phyloP scores from a whole-genome alignment of 1,140 invertebrate genomes.

The Plutomurus gul region DNA sequence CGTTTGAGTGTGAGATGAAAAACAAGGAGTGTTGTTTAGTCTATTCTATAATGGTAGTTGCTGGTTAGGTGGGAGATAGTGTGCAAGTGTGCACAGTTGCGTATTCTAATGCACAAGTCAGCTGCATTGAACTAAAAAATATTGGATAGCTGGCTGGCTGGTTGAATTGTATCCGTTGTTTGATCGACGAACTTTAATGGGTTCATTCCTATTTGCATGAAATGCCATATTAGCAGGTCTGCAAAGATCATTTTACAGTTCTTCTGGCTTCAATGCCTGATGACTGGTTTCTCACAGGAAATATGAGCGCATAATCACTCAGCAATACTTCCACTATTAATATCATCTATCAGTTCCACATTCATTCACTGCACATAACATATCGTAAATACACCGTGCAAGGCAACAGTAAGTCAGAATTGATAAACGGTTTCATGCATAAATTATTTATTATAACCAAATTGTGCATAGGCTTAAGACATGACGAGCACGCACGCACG shows the following conservation, averaged over 20 bases:
- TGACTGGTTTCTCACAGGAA: neutral
- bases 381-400: neutral
- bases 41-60: no score
- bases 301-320: neutral
- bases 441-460: no score
- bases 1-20: no score
- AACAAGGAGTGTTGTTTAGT: no score
- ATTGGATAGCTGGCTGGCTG: no score
- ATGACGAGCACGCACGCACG: no score
- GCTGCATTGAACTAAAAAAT: no score
- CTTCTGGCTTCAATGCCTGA: neutral
- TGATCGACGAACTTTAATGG: neutral
- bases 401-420: neutral
- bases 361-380: no score
- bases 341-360: neutral
- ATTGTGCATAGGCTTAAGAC: no score
- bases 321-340: neutral
- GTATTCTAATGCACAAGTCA: no score
- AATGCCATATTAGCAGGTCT: neutral
- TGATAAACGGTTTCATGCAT: neutral
- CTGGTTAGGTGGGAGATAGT: no score
- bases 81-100: no score
- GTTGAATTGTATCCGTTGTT: neutral
- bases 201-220: slow-evolving; percentile 1
- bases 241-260: neutral